These are phyloP conservation scores for Conops quadrifasciatus DNA, from an alignment of 2,888 invertebrate species.

Conservation along the genomic window DNA sequence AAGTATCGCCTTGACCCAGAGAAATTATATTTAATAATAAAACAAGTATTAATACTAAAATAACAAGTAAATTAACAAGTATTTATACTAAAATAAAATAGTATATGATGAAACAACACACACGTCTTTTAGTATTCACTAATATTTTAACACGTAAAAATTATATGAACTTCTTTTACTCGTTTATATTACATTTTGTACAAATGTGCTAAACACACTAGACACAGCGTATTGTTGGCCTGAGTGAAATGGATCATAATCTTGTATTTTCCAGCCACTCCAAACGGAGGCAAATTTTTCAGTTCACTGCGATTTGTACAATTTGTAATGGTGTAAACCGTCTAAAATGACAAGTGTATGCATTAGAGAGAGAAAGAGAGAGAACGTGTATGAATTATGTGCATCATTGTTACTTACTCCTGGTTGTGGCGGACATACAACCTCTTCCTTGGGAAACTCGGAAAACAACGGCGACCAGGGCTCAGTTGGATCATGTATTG, in stretches of 20 bases:
- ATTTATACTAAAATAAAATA: no score
- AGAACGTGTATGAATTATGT: background rate
- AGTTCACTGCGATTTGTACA: slow-evolving; percentile 31
- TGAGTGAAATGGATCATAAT: slow-evolving; percentile 24
- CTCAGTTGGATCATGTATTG: slow-evolving; percentile 37
- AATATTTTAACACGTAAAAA: no score
- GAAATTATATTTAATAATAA: no score
- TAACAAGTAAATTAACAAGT: no score
- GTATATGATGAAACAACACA: no score
- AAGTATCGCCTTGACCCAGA: no score
- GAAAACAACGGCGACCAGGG: slow-evolving; percentile 36
- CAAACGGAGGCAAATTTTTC: background rate
- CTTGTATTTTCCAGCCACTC: slow-evolving; percentile 38
- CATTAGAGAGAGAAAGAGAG: background rate
- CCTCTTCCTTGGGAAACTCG: slow-evolving; percentile 36
- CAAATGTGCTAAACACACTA: slow-evolving; percentile 19
- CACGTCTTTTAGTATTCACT: no score
- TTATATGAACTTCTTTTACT: no score
- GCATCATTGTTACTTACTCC: slow-evolving; percentile 36
- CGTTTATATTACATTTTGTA: slow-evolving; percentile 36
- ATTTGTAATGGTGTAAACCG: slow-evolving; percentile 27
- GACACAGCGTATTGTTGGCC: slow-evolving; percentile 22
- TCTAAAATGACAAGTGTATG: slow-evolving; percentile 25
- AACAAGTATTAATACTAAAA: no score
- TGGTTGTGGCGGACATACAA: slow-evolving; percentile 40